Conservation (phyloP, 2,888 invertebrate species). For the Lymantria monacha region DNA sequence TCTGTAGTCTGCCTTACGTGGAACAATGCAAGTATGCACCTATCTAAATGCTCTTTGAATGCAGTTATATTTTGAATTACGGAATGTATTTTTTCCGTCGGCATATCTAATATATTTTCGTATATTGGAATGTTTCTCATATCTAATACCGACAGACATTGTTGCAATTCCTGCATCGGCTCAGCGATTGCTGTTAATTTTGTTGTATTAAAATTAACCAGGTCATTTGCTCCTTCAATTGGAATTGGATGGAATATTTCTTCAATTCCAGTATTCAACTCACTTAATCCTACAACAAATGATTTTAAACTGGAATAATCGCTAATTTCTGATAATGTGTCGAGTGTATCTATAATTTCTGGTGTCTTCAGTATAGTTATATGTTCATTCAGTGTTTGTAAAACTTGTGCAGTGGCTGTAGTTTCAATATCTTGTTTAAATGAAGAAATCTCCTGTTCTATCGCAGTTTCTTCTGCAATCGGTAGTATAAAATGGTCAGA, state of each 20-base stretch:
- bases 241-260: conserved; percentile 61
- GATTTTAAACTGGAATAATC: conserved; percentile 63
- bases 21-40: conserved; percentile 52
- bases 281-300: conserved; percentile 49
- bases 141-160: conserved; percentile 62
- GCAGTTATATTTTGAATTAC: conserved; percentile 53
- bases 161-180: conserved; percentile 63
- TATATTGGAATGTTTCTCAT: conserved; percentile 64
- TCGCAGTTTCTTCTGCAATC: conserved; percentile 45
- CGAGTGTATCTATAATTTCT: conserved; percentile 58
- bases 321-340: conserved; percentile 60
- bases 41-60: conserved; percentile 59
- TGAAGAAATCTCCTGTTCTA: conserved; percentile 38
- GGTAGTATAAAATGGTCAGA: conserved; percentile 58
- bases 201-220: conserved; percentile 41
- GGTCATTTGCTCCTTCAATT: conserved; percentile 55
- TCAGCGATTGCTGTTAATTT: conserved; percentile 60
- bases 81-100: conserved; percentile 57
- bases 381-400: conserved; percentile 60
- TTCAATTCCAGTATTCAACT: conserved; percentile 57
- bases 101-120: conserved; percentile 62
- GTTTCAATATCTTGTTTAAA: conserved; percentile 35
- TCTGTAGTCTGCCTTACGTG: conserved; percentile 57
- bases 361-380: conserved; percentile 58
- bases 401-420: conserved; percentile 56